phyloP scores from a whole-genome alignment of 2,113 vertebrate species.

The Eudyptes chrysolophus region DNA sequence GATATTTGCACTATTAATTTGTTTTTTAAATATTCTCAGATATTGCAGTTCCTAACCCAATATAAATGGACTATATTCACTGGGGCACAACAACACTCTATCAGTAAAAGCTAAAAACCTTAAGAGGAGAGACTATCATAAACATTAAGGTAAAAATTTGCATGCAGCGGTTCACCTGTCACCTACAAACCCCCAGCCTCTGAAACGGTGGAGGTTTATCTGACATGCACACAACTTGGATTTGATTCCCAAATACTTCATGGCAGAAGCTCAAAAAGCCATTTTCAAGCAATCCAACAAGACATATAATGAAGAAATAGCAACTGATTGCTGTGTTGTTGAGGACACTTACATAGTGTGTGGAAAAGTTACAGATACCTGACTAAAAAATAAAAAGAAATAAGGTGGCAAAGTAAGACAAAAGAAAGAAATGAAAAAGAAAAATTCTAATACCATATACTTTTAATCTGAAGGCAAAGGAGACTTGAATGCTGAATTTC shows the following conservation, averaged over 20 bases:
- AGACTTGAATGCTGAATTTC: neutral
- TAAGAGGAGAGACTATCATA: neutral
- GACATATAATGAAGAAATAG: neutral
- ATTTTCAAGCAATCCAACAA: neutral
- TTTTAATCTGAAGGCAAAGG: neutral
- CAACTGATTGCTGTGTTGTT: neutral
- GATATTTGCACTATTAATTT: neutral
- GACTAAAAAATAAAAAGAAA: neutral
- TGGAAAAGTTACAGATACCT: neutral
- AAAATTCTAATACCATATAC: neutral
- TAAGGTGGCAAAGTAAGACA: neutral
- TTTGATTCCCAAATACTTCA: conserved; percentile 39
- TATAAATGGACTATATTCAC: neutral
- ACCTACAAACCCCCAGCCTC: neutral
- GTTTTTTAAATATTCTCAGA: neutral
- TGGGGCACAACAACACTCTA: neutral
- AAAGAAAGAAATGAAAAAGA: neutral
- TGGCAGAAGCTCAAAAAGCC: neutral
- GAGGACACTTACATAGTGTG: neutral
- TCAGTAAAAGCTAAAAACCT: neutral
- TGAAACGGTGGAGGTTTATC: neutral
- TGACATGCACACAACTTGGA: neutral
- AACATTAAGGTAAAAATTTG: neutral
- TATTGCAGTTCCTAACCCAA: neutral
- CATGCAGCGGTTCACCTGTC: neutral